phyloP scores from a whole-genome alignment of 37 sponge, comb jelly and placozoan species.

The Aphrocallistes beatrix region DNA sequence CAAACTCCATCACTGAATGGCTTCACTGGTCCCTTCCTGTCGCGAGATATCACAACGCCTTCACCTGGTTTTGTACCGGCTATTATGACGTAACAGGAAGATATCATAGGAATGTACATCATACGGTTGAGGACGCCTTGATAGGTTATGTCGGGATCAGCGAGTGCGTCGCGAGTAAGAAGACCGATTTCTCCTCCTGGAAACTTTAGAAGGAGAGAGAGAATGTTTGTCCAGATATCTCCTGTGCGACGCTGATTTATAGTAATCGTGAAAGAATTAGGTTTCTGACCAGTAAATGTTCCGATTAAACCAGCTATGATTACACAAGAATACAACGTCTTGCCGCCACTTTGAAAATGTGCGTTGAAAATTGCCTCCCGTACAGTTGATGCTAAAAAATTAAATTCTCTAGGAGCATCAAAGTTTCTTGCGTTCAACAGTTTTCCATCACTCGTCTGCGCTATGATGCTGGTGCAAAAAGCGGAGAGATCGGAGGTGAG shows the following conservation, averaged over 20 bases:
- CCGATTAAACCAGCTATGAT: background rate
- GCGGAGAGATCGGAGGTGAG: background rate
- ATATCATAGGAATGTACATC: background rate
- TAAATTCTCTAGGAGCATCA: background rate
- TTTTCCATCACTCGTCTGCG: background rate
- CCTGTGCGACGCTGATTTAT: background rate
- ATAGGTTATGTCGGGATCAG: background rate
- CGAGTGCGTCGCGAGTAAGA: background rate
- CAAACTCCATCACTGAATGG: background rate
- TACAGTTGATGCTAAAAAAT: background rate
- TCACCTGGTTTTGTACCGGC: slow-evolving; percentile 55
- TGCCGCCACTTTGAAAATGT: background rate
- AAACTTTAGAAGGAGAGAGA: background rate
- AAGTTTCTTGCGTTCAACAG: background rate
- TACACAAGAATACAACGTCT: background rate
- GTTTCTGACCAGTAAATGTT: background rate
- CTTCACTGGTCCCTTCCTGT: background rate
- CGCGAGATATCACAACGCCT: background rate
- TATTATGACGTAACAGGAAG: slow-evolving; percentile 55
- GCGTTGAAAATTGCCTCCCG: background rate
- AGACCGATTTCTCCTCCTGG: background rate
- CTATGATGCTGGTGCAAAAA: background rate
- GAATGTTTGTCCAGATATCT: background rate
- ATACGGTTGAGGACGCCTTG: background rate
- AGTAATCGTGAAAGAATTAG: background rate